Evolutionary conservation across 2,797 vertebrate species (phyloP), one percentile per base, ranked within the genome.

Genomic region (Iguana delicatissima): DNA sequence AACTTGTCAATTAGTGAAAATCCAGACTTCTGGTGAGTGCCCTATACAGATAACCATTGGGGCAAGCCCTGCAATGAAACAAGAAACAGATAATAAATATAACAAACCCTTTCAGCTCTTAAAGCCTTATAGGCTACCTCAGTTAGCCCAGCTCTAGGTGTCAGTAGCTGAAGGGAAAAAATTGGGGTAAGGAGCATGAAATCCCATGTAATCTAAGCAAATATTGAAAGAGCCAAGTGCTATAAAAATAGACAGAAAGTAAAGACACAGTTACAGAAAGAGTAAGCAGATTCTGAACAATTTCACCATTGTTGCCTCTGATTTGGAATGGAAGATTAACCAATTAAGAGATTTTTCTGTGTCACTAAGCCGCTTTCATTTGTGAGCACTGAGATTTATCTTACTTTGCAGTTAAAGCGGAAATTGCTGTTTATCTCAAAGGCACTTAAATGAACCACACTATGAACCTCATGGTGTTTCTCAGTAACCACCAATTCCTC

Each of bases 311-410:
- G 84, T 90, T 74, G 67, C 20, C n/a, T 82, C 67, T 82, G 62
- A 29, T 90, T 80, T 64, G 69, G 38, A 86, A 38, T 74, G 57
- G 79, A 64, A 89, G 38, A 86, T 90, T 90, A 90, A 82, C 89
- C 77, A 74, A 86, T 82, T 86, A 82, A 82, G 67, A 90, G 38
- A 76, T 79, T 90, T 82, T 90, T 86, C 89, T 86, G 69, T 76
- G 79, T 52, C 89, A 86, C 69, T 86, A 86, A 81, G 55, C 67
- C 52, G 42, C 55, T 90, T 82, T 84, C 52, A 73, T 83, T 89
- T 77, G 59, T 79, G 82, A 89, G 24, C 73, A 20, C 59, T 20
- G 57, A 67, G 57, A 84, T 89, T 77, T 89, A 89, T 89, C 82
- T 89, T 77, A 84, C 42, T 79, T 67, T 67, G 82, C 88, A 76